These are phyloP conservation scores for Tachina lurida DNA, from an alignment of 2,888 invertebrate genomes.

Conservation along the genomic window DNA sequence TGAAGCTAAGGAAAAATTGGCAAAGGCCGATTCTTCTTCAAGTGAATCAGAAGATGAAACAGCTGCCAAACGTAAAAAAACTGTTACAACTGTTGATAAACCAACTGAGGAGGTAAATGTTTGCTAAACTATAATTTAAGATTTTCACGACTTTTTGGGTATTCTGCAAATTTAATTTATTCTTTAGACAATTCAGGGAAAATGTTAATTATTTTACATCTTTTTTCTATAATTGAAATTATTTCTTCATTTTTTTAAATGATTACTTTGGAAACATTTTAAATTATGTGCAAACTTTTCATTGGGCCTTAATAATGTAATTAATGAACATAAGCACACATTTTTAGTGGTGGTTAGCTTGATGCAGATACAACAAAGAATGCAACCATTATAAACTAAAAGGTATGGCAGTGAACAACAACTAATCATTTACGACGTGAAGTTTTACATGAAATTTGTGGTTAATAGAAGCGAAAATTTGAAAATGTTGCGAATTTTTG, in stretches of 20 bases:
- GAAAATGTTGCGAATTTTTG: no score
- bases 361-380: constrained; percentile 14
- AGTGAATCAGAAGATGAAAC: constrained; percentile 92
- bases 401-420: no score
- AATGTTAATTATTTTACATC: neutral
- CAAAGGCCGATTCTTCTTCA: constrained; percentile 91
- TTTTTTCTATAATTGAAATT: neutral
- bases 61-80: constrained; percentile 83
- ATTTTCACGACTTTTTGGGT: neutral
- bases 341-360: neutral
- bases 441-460: no score
- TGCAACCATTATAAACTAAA: neutral
- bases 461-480: no score
- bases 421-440: no score
- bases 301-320: constrained; percentile 42
- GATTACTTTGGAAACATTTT: constrained; percentile 2
- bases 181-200: neutral
- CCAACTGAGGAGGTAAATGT: constrained; percentile 85
- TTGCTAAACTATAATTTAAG: neutral
- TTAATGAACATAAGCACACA: constrained; percentile 35
- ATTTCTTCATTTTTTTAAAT: neutral
- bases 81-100: constrained; percentile 84
- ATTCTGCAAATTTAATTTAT: constrained; percentile 9
- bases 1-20: constrained; percentile 93
- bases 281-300: neutral